These are phyloP conservation scores for Rhyacichthys aspro DNA, from an alignment of 2,797 vertebrate species.

Conservation along the genomic window DNA sequence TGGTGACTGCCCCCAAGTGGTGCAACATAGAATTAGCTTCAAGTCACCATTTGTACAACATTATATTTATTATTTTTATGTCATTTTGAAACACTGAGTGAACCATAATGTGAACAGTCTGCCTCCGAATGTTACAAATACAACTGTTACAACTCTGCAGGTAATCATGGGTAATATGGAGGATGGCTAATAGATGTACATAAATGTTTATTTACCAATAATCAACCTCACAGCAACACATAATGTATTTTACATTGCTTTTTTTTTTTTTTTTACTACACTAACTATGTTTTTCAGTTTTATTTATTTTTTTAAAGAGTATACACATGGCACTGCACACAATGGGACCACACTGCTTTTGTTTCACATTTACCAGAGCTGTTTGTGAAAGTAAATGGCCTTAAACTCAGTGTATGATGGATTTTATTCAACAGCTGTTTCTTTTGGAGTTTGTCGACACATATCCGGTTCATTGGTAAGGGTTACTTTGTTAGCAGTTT, in stretches of 20 bases:
- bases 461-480: neutral
- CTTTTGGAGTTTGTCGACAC: neutral
- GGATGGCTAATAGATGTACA: constrained; percentile 8
- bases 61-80: constrained; percentile 13
- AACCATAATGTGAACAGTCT: constrained; percentile 43
- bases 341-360: constrained; percentile 32
- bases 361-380: neutral
- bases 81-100: constrained; percentile 9
- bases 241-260: constrained; percentile 11
- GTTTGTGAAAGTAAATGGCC: constrained; percentile 17
- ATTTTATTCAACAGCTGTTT: constrained; percentile 4
- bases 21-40: neutral
- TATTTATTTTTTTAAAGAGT: constrained; percentile 10
- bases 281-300: constrained; percentile 23
- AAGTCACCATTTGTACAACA: constrained; percentile 1
- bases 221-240: constrained; percentile 15
- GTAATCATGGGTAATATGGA: constrained; percentile 4
- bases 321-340: constrained; percentile 14
- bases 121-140: constrained; percentile 10
- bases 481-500: neutral
- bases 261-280: neutral
- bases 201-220: constrained; percentile 12
- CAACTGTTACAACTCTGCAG: constrained; percentile 14
- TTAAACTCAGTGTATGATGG: constrained; percentile 6
- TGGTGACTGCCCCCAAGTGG: constrained; percentile 46